Percentiles rank a stretch among this genome's conserved stretches.
These are phyloP conservation scores for Notechis scutatus DNA, from an alignment of 2,113 vertebrate species.

Conservation along the genomic window DNA sequence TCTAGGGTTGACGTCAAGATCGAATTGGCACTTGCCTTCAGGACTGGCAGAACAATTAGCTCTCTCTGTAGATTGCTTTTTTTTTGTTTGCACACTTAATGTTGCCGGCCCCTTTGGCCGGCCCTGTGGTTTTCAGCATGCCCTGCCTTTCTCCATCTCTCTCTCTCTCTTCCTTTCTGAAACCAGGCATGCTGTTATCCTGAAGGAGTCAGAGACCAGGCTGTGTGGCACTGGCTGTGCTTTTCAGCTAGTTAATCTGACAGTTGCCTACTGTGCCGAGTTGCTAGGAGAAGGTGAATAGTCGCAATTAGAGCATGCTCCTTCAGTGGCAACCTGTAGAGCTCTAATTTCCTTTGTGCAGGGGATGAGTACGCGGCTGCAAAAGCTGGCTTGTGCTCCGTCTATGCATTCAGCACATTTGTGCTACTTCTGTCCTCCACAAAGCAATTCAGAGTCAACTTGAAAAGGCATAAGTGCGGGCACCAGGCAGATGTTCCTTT, in stretches of 20 bases:
- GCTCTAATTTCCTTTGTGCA: slow-evolving; percentile 55
- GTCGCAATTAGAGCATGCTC: slow-evolving; percentile 65
- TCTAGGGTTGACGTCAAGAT: slow-evolving; percentile 43
- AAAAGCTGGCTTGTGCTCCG: slow-evolving; percentile 36
- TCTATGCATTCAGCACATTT: background rate
- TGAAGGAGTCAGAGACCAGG: slow-evolving; percentile 44
- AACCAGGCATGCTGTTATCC: slow-evolving; percentile 38
- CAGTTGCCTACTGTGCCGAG: slow-evolving; percentile 73
- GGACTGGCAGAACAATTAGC: slow-evolving; percentile 38
- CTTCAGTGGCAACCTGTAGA: slow-evolving; percentile 74
- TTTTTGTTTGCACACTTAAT: slow-evolving; percentile 40
- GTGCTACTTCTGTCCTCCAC: slow-evolving; percentile 39
- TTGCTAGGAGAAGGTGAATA: slow-evolving; percentile 81
- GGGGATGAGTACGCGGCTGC: slow-evolving; percentile 42
- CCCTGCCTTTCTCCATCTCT: slow-evolving; percentile 24
- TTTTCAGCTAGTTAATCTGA: slow-evolving; percentile 62
- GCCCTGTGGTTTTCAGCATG: slow-evolving; percentile 27
- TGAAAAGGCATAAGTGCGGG: slow-evolving; percentile 53
- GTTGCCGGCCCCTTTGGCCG: slow-evolving; percentile 51
- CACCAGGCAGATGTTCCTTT: slow-evolving; percentile 57
- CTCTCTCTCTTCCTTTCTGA: background rate
- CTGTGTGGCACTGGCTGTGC: slow-evolving; percentile 66
- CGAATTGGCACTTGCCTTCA: slow-evolving; percentile 50
- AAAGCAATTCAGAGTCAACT: slow-evolving; percentile 53
- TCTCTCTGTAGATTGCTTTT: slow-evolving; percentile 43